Base-by-base conservation (phyloP, 2,797 vertebrate species). In the Acrossocheilus wenchowensis region DNA sequence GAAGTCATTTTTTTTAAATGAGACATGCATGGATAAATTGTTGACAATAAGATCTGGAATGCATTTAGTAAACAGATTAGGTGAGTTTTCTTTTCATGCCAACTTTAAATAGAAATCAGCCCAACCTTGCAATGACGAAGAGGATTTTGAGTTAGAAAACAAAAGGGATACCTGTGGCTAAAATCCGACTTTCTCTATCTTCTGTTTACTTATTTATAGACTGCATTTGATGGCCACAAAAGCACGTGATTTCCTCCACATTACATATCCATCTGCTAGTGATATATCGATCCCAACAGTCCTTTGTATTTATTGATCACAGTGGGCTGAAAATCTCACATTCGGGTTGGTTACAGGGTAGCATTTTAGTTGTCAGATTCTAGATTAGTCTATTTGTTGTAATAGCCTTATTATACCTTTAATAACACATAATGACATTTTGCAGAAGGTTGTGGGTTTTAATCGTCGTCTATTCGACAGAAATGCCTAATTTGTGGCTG, bases 221-320 rank as follows among this genome's bases (percentile, higher is more conserved):
- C 26, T 52, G 34, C 60, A 68, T 36, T 21, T 54, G 23, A 84
- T 21, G 74, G 34, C 34, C 62, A 68, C 62, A 69, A 78, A 54
- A 78, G n/a, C 48, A 30, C 5, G 11, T 41, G 21, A 78, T 34
- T 68, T 41, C 11, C 17, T 14, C 15, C 34, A 41, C 17, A 64
- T 30, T 78, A 54, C 15, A 77, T 68, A 82, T 60, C 81, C 50
- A 57, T 57, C n/a, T 34, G 62, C 30, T 30, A 60, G 7, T 68
- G 82, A 26, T 11, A 41, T 48, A 17, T 36, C 7, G 26, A 64
- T 64, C 54, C 17, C 30, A 2, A 39, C 36, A 82, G 34, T 9
- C 7, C 6, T 26, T 39, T 45, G 8, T 23, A 52, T n/a, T 45
- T 69, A 68, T 7, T 39, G 45, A 78, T 66, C 60, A 34, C 62